A percentile compares a stretch with the other conserved stretches of the same genome.
phyloP scores from a whole-genome alignment of 2,113 vertebrate genomes.

The Stigmatopora argus region DNA sequence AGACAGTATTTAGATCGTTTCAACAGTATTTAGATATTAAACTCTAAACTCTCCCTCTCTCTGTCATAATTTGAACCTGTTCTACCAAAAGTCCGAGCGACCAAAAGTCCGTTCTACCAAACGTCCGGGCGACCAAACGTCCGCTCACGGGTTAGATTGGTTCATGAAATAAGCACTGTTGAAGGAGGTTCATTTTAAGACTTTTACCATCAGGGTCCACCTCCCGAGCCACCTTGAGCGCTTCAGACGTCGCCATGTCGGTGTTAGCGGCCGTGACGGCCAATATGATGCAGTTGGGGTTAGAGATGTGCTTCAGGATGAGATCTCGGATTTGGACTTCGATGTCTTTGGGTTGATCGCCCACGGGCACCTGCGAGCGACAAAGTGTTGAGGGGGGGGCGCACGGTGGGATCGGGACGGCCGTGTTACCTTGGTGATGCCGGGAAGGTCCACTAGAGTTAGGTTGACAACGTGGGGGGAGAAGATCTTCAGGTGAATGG shows the following conservation, averaged over 20 bases:
- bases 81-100: too few species aligned
- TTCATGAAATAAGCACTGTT: too few species aligned
- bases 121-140: too few species aligned
- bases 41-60: too few species aligned
- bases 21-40: too few species aligned
- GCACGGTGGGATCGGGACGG: not conserved
- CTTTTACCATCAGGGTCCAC: constrained; percentile 88
- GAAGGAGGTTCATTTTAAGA: not conserved
- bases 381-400: constrained; percentile 11
- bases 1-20: too few species aligned
- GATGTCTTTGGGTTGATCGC: constrained; percentile 96
- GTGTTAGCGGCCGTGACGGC: constrained; percentile 97
- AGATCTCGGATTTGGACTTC: constrained; percentile 93
- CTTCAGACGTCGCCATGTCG: constrained; percentile 98
- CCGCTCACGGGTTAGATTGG: too few species aligned
- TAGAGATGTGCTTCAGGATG: constrained; percentile 93
- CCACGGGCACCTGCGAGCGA: constrained; percentile 83
- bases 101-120: too few species aligned
- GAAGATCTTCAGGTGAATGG: constrained; percentile 97
- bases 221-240: constrained; percentile 93
- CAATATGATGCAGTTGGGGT: constrained; percentile 96
- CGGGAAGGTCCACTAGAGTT: constrained; percentile 96
- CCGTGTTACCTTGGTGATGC: constrained; percentile 90
- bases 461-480: constrained; percentile 94
- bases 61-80: too few species aligned